These are phyloP conservation scores for Actinia tenebrosa DNA, from an alignment of 64 coral and sea anemone species.

Conservation along the genomic window DNA sequence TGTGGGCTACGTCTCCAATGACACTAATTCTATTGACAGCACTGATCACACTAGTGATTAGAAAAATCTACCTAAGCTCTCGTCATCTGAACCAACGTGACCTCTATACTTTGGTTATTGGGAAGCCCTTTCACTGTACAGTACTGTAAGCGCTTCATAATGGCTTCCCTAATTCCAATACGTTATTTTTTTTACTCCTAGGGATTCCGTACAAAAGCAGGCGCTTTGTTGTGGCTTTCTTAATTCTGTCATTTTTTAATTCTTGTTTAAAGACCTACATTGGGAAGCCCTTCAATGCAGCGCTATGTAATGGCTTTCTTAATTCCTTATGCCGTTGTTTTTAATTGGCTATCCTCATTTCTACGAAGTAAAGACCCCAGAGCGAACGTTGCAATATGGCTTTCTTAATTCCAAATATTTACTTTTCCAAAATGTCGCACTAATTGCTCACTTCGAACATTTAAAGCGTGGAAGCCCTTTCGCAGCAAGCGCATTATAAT, in stretches of 20 bases:
- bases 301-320: neutral
- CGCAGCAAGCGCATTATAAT: constrained; percentile 13
- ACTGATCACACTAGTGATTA: neutral
- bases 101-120: neutral
- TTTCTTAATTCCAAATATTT: constrained; percentile 1
- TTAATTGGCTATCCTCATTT: neutral
- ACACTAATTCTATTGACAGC: neutral
- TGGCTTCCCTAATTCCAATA: constrained; percentile 7
- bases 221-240: neutral
- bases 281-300: neutral
- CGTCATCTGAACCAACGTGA: constrained; percentile 4
- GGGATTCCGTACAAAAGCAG: neutral
- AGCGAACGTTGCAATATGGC: neutral
- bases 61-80: constrained; percentile 2
- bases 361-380: neutral
- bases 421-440: neutral
- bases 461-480: neutral
- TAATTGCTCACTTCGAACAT: neutral
- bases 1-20: neutral
- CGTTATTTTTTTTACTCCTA: neutral
- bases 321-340: neutral
- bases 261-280: neutral
- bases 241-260: neutral
- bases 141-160: neutral
- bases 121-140: constrained; percentile 1